A percentile compares a stretch with the other conserved stretches of the same genome.
These are phyloP conservation scores for Caiman crocodilus DNA, from an alignment of 2,797 vertebrate species.

Conservation along the genomic window DNA sequence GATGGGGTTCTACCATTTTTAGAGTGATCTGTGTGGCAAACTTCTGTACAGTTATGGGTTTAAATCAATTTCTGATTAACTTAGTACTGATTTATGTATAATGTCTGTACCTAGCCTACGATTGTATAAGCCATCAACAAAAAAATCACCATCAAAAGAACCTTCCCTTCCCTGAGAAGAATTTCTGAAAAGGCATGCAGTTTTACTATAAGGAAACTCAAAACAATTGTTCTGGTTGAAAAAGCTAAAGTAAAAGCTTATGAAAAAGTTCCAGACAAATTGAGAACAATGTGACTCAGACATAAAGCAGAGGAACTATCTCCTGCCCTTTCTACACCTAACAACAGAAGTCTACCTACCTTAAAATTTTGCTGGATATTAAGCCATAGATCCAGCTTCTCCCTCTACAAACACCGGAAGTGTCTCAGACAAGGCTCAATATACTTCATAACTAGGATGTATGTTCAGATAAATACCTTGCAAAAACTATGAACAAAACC, in stretches of 20 bases:
- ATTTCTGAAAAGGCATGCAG: background rate
- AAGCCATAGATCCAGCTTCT: background rate
- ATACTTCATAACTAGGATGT: background rate
- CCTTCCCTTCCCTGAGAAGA: background rate
- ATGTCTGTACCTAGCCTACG: background rate
- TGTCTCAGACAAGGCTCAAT: background rate
- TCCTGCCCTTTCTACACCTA: background rate
- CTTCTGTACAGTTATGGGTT: too few species aligned
- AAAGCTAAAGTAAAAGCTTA: conserved; percentile 17
- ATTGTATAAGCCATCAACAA: background rate
- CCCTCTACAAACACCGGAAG: background rate
- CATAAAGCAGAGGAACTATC: background rate
- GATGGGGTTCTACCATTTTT: too few species aligned
- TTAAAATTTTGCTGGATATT: background rate
- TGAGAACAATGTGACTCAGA: conserved; percentile 12
- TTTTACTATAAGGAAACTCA: background rate
- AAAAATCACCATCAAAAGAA: background rate
- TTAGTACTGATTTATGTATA: background rate
- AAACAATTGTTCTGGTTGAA: background rate
- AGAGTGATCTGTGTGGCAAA: too few species aligned
- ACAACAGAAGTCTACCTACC: background rate
- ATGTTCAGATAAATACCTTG: background rate
- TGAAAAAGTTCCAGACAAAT: background rate
- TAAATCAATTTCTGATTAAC: background rate
- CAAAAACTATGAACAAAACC: background rate